A percentile compares a stretch with the other conserved stretches of the same genome.
Conservation (phyloP, 2,888 invertebrate species). For the Papilio gigon region DNA sequence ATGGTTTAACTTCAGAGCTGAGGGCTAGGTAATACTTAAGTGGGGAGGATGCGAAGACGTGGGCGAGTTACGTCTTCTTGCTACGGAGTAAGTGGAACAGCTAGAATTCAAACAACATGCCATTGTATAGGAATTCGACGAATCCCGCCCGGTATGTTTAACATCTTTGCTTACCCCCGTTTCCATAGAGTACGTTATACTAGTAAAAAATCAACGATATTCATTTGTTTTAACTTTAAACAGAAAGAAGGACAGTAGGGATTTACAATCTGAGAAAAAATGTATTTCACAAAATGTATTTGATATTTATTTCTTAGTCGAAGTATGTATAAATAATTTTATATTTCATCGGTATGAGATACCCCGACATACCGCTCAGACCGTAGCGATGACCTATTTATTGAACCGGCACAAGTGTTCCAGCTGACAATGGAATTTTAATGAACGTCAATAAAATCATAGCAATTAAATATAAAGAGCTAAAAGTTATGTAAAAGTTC, state of each 20-base stretch:
- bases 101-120: background rate
- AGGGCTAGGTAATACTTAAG: background rate
- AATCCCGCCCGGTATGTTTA: background rate
- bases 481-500: too few species aligned
- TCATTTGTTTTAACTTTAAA: too few species aligned
- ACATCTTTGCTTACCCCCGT: background rate
- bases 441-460: background rate
- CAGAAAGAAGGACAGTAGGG: too few species aligned
- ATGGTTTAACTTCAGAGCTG: background rate
- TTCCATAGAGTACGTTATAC: background rate
- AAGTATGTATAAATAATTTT: background rate
- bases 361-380: background rate
- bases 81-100: background rate
- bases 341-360: background rate
- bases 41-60: background rate
- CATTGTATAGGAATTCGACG: slow-evolving; percentile 2
- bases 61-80: background rate
- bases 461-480: background rate
- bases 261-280: too few species aligned
- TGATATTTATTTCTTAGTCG: too few species aligned
- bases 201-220: too few species aligned
- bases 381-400: background rate
- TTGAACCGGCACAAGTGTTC: slow-evolving; percentile 7
- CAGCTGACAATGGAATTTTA: slow-evolving; percentile 10
- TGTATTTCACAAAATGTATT: background rate